These are phyloP conservation scores for Micronisus gabar DNA, from an alignment of 2,113 vertebrate species.

Conservation along the genomic window DNA sequence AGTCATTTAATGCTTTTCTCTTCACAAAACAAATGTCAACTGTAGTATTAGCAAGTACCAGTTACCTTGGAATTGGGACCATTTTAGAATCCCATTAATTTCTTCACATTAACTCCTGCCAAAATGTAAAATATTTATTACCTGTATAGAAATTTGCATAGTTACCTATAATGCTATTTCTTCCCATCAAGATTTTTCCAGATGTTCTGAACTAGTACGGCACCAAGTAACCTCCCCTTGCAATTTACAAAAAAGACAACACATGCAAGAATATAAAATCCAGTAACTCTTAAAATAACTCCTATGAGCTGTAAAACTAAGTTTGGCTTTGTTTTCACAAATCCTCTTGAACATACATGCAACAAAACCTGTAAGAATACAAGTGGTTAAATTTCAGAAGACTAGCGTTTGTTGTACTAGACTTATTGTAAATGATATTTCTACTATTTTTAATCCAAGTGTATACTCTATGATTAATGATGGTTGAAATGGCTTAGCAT, in stretches of 20 bases:
- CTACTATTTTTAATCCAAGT: not conserved
- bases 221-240: not conserved
- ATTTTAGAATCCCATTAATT: conserved; percentile 39
- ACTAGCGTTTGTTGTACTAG: not conserved
- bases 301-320: not conserved
- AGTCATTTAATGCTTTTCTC: not conserved
- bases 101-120: conserved; percentile 20
- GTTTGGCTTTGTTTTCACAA: conserved; percentile 12
- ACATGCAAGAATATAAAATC: conserved; percentile 11
- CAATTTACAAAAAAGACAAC: not conserved
- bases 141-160: conserved; percentile 64
- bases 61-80: conserved; percentile 13
- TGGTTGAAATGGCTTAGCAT: not conserved
- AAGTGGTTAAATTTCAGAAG: conserved; percentile 36
- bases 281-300: not conserved
- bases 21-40: not conserved
- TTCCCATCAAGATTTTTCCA: not conserved
- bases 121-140: conserved; percentile 43
- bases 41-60: conserved; percentile 10
- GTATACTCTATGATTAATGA: not conserved
- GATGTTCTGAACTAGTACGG: conserved; percentile 5
- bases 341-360: conserved; percentile 12
- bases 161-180: conserved; percentile 62
- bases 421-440: not conserved
- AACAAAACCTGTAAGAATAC: conserved; percentile 45